Conservation (phyloP, 2,113 vertebrate species). For the Reinhardtius hippoglossoides region DNA sequence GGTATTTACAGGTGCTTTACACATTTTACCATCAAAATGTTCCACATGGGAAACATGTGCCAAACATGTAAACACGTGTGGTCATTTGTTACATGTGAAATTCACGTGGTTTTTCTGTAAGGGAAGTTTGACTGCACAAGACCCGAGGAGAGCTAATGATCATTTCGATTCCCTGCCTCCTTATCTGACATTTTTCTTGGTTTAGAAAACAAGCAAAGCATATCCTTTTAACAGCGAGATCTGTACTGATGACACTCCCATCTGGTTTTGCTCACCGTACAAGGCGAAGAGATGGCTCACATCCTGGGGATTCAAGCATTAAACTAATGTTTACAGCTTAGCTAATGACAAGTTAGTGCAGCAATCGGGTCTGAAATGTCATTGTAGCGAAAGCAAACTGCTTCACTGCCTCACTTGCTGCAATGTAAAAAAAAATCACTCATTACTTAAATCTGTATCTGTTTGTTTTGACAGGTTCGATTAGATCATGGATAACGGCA, state of each 20-base stretch:
- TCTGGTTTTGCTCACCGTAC: conserved; percentile 35
- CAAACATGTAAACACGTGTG: too few relatives aligned
- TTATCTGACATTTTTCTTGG: not conserved
- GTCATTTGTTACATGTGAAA: too few relatives aligned
- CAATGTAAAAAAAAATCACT: conserved; percentile 10
- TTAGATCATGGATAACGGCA: conserved; percentile 75
- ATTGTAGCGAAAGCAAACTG: not conserved
- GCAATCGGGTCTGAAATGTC: not conserved
- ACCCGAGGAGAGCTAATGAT: too few relatives aligned
- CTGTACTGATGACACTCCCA: conserved; percentile 30
- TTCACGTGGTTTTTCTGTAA: too few relatives aligned
- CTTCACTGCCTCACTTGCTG: not conserved
- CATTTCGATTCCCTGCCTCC: not conserved
- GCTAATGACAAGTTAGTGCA: conserved; percentile 23
- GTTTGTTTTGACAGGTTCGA: conserved; percentile 63
- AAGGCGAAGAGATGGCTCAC: too few relatives aligned
- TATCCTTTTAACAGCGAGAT: conserved; percentile 16
- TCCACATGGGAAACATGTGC: too few relatives aligned
- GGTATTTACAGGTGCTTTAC: too few relatives aligned
- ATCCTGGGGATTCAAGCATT: too few relatives aligned
- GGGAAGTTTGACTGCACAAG: too few relatives aligned
- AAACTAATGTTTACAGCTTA: not conserved
- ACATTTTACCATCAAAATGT: too few relatives aligned
- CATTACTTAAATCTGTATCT: conserved; percentile 22
- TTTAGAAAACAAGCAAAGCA: conserved; percentile 12